Evolutionary conservation across 2,113 vertebrate genomes (phyloP).

Genomic region (Strix uralensis): DNA sequence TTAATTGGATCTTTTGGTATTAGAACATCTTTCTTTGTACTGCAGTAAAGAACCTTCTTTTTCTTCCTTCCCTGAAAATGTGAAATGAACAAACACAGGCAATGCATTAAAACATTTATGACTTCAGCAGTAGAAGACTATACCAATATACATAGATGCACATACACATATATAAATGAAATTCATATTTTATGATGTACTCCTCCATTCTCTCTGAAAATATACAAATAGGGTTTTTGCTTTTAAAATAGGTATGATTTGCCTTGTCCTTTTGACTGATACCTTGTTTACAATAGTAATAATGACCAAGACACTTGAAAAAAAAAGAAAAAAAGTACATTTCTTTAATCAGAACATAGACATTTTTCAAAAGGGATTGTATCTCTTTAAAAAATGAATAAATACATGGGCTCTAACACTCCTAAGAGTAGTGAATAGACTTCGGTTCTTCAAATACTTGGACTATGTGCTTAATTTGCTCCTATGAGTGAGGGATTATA

Average conservation of each 20-base stretch:
- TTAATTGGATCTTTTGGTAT: constrained; percentile 70
- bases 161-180: background rate
- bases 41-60: constrained; percentile 38
- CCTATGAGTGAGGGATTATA: background rate
- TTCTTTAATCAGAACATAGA: background rate
- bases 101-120: constrained; percentile 34
- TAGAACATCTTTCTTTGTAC: constrained; percentile 60
- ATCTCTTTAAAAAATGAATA: background rate
- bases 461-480: background rate
- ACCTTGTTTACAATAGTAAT: background rate
- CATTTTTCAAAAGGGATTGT: background rate
- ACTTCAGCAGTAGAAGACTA: background rate
- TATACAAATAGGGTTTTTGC: background rate
- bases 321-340: background rate
- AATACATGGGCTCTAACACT: background rate
- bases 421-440: background rate
- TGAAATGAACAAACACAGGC: constrained; percentile 33
- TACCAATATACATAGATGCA: background rate
- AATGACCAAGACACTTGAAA: background rate
- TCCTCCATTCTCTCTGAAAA: background rate
- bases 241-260: background rate
- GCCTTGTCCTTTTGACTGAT: background rate
- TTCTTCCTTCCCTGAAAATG: constrained; percentile 21
- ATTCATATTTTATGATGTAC: background rate
- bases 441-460: background rate